Base-by-base conservation (phyloP, 1,140 invertebrate genomes). In the Penaeus indicus region DNA sequence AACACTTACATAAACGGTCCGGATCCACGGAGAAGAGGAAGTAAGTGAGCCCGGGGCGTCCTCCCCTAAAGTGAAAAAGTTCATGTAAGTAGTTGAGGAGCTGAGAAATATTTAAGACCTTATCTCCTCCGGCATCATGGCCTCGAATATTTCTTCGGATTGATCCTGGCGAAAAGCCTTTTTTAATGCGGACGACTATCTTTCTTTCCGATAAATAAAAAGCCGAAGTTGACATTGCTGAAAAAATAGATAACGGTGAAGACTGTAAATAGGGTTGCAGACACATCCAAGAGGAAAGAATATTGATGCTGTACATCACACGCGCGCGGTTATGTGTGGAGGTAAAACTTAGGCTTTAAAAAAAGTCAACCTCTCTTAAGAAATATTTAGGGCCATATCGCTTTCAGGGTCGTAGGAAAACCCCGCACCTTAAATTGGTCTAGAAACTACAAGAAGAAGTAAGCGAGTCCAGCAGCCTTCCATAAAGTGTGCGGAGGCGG, bases 331-430 rank as follows among this genome's bases (percentile, higher is more conserved):
- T 54, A 54, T 54, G 54, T 54, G 54, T 54, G 54, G 54, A 54
- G 54, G 54, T 54, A 54, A 54, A 54, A 54, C 54, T 54, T 54
- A 54, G 54, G 54, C 54, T 54, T 54, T 54, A 54, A 80, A 80
- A 81, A 42, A 67, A 64, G 63, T 47, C 42, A 79, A 62, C 80
- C 69, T 80, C 75, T 67, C 27, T 79, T 32, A 86, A 79, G 85
- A 86, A 86, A 79, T 86, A 86, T 86, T 86, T 86, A 86, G 85
- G 80, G 80, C 54, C 85, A 86, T 86, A 86, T 86, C 85, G 85
- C 85, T 86, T 86, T 60, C 85, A 86, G 85, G 85, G 80, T 86
- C 77, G 85, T 86, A 86, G 85, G 85, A 86, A 86, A 86, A 86
- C 85, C 85, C 85, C 64, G 62, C 38, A 80, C 85, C 85, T 86